Conservation (phyloP, 1,140 invertebrate genomes). For the Cylas formicarius region DNA sequence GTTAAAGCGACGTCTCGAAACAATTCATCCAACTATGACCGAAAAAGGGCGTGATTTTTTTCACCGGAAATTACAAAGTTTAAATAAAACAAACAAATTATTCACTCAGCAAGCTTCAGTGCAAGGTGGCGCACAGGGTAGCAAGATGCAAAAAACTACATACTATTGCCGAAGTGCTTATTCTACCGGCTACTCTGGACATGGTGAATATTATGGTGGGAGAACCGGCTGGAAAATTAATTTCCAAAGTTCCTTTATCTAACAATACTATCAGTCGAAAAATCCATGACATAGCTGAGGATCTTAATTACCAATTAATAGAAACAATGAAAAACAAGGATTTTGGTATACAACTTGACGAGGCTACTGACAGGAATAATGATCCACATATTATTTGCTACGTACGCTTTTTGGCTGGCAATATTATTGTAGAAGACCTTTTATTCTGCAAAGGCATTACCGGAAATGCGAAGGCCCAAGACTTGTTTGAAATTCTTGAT, state of each 20-base stretch:
- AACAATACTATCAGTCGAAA: constrained; percentile 31
- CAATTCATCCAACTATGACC: too few species aligned
- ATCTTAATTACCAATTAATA: constrained; percentile 29
- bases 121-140: constrained; percentile 26
- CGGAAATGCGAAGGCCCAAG: too few species aligned
- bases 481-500: constrained; percentile 26
- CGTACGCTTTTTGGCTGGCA: constrained; percentile 29
- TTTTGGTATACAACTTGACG: constrained; percentile 33
- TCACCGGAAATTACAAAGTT: too few species aligned
- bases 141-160: constrained; percentile 31
- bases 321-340: constrained; percentile 25
- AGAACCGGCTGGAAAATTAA: constrained; percentile 28
- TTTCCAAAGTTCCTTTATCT: constrained; percentile 30
- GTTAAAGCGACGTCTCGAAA: too few species aligned
- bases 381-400: constrained; percentile 31
- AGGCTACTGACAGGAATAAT: constrained; percentile 27
- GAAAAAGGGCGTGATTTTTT: too few species aligned
- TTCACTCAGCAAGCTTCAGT: constrained; percentile 17
- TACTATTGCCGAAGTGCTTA: constrained; percentile 24
- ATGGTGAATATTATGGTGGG: constrained; percentile 27
- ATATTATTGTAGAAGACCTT: constrained; percentile 25
- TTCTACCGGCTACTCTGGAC: constrained; percentile 31
- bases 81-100: too few species aligned
- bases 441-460: too few species aligned
- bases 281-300: constrained; percentile 30